Conservation (phyloP, 2,888 invertebrate species). For the Pristionchus arcanus region DNA sequence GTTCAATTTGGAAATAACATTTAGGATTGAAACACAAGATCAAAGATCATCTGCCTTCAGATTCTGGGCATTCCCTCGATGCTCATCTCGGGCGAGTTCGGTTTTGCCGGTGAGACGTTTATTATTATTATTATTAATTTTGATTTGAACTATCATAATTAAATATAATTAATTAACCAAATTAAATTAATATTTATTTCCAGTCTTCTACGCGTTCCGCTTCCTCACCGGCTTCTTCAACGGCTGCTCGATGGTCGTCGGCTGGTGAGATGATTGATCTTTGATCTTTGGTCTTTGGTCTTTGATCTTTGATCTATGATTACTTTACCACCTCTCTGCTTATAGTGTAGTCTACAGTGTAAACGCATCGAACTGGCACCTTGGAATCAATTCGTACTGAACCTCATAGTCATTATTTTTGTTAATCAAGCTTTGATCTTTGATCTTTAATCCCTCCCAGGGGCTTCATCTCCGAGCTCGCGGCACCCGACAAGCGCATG, state of each 20-base stretch:
- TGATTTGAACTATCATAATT: too few relatives aligned
- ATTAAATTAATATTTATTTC: not conserved
- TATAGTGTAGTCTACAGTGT: too few relatives aligned
- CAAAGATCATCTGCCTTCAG: not conserved
- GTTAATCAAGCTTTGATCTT: too few relatives aligned
- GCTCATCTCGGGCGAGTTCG: not conserved
- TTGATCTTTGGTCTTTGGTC: slow-evolving; percentile 26
- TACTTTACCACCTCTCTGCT: too few relatives aligned
- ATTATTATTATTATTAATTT: too few relatives aligned
- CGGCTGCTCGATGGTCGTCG: slow-evolving; percentile 40
- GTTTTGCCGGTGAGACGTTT: too few relatives aligned
- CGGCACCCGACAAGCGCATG: slow-evolving; percentile 40
- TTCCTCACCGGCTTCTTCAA: slow-evolving; percentile 38
- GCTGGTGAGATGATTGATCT: slow-evolving; percentile 24
- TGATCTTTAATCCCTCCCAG: not conserved
- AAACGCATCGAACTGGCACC: too few relatives aligned
- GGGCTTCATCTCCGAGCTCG: slow-evolving; percentile 42
- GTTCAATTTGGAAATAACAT: too few relatives aligned
- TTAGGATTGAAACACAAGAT: not conserved
- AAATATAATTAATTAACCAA: too few relatives aligned
- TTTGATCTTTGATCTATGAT: not conserved
- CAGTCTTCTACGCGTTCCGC: slow-evolving; percentile 38
- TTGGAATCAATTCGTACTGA: too few relatives aligned
- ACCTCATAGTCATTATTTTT: too few relatives aligned
- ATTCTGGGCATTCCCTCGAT: slow-evolving; percentile 11